Conservation (phyloP, 2,113 vertebrate species). For the Hippocampus abdominalis region DNA sequence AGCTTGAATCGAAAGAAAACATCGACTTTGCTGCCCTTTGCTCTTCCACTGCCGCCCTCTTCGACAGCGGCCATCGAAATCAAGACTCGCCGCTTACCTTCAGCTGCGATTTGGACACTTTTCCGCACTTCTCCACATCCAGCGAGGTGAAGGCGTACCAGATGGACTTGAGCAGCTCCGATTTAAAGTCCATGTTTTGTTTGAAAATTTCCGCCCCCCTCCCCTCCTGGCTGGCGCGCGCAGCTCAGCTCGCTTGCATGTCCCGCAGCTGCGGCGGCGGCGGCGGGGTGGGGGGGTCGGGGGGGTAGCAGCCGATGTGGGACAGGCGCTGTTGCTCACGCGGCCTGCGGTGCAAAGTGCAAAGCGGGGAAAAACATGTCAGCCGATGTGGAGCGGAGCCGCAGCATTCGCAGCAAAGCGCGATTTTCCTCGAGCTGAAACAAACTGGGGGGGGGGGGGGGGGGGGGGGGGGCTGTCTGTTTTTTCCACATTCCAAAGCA, state of each 20-base stretch:
- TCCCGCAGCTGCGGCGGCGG: background rate
- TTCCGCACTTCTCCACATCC: slow-evolving; percentile 73
- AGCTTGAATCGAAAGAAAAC: background rate
- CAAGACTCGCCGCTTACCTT: slow-evolving; percentile 58
- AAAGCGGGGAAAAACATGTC: slow-evolving; percentile 5
- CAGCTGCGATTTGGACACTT: slow-evolving; percentile 76
- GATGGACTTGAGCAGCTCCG: slow-evolving; percentile 75
- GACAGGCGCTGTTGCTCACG: slow-evolving; percentile 34
- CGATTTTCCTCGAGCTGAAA: background rate
- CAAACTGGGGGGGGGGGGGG: background rate
- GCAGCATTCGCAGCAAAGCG: slow-evolving; percentile 29
- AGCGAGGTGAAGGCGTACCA: slow-evolving; percentile 77
- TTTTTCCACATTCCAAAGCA: background rate
- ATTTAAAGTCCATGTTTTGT: slow-evolving; percentile 66
- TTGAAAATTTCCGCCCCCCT: background rate
- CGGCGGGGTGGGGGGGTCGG: no score
- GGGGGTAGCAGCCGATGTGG: slow-evolving; percentile 35
- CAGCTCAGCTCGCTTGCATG: background rate
- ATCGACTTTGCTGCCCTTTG: background rate
- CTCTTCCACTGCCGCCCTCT: background rate
- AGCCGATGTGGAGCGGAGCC: slow-evolving; percentile 44
- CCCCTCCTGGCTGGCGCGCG: slow-evolving; percentile 8
- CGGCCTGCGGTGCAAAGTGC: slow-evolving; percentile 28
- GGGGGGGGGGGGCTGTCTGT: background rate
- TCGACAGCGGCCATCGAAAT: background rate